These are phyloP conservation scores for Vanacampus margaritifer DNA, from an alignment of 2,113 vertebrate genomes.

Conservation along the genomic window DNA sequence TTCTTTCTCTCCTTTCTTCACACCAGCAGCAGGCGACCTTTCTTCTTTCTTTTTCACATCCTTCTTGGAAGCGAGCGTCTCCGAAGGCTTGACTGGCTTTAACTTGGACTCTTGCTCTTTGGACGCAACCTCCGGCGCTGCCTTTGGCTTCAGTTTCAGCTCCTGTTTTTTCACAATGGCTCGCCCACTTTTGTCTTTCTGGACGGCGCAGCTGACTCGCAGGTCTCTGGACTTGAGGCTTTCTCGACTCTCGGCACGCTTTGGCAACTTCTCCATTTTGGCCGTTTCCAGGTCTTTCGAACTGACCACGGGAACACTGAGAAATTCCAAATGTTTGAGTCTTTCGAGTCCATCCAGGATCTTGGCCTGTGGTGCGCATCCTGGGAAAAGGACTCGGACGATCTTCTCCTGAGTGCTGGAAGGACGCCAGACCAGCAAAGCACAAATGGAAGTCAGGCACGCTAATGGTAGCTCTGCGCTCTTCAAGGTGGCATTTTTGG, in stretches of 20 bases:
- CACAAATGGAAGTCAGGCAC: constrained; percentile 81
- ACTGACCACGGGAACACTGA: constrained; percentile 79
- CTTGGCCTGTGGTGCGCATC: constrained; percentile 82
- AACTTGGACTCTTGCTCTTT: constrained; percentile 58
- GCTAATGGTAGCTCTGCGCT: constrained; percentile 66
- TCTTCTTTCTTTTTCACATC: constrained; percentile 80
- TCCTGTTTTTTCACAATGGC: constrained; percentile 69
- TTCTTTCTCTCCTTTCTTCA: constrained; percentile 68
- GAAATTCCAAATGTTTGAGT: constrained; percentile 84
- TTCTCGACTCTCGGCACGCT: constrained; percentile 80
- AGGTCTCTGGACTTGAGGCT: constrained; percentile 77
- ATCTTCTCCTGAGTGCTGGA: constrained; percentile 81
- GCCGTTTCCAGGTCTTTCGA: constrained; percentile 73
- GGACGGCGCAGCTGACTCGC: constrained; percentile 46
- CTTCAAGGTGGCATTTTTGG: constrained; percentile 44
- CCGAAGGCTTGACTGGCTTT: constrained; percentile 65
- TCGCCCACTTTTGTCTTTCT: constrained; percentile 60
- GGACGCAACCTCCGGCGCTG: constrained; percentile 23
- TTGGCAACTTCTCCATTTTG: constrained; percentile 71
- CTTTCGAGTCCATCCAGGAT: constrained; percentile 88
- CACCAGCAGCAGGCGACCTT: constrained; percentile 26
- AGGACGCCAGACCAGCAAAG: constrained; percentile 90
- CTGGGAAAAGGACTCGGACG: constrained; percentile 85
- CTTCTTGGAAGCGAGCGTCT: constrained; percentile 67
- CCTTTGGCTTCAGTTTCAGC: constrained; percentile 67